These are phyloP conservation scores for Ophion ventricosus DNA, from an alignment of 2,888 invertebrate species.

Conservation along the genomic window DNA sequence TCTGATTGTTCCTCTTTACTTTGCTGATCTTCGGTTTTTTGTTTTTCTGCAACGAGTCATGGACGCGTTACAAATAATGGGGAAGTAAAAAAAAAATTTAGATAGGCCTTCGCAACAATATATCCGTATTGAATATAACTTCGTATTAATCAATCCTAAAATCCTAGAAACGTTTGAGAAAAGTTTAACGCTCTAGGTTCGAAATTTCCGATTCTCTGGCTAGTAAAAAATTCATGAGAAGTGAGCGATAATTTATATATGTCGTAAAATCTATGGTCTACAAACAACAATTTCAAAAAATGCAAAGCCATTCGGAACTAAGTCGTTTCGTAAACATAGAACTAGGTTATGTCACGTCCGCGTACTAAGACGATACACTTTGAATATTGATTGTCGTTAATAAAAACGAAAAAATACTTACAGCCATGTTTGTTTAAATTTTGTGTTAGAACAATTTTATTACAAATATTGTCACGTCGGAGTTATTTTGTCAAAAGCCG, in stretches of 20 bases:
- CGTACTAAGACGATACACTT: background rate
- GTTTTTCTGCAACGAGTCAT: constrained; percentile 83
- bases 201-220: background rate
- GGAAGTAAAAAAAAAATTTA: background rate
- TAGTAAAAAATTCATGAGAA: too few species aligned
- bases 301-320: background rate
- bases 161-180: background rate
- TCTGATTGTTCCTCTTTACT: constrained; percentile 82
- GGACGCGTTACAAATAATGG: background rate
- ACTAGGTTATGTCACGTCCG: constrained; percentile 23
- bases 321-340: constrained; percentile 25
- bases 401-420: constrained; percentile 32
- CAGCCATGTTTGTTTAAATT: constrained; percentile 56
- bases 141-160: background rate
- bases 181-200: background rate
- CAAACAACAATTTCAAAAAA: background rate
- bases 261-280: background rate
- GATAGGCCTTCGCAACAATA: background rate
- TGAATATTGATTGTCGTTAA: background rate
- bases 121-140: background rate
- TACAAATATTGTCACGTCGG: constrained; percentile 42
- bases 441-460: constrained; percentile 33
- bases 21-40: constrained; percentile 82
- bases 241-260: background rate
- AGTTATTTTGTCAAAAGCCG: constrained; percentile 24